These are phyloP conservation scores for Strix occidentalis DNA, from an alignment of 2,797 vertebrate genomes.

Conservation along the genomic window DNA sequence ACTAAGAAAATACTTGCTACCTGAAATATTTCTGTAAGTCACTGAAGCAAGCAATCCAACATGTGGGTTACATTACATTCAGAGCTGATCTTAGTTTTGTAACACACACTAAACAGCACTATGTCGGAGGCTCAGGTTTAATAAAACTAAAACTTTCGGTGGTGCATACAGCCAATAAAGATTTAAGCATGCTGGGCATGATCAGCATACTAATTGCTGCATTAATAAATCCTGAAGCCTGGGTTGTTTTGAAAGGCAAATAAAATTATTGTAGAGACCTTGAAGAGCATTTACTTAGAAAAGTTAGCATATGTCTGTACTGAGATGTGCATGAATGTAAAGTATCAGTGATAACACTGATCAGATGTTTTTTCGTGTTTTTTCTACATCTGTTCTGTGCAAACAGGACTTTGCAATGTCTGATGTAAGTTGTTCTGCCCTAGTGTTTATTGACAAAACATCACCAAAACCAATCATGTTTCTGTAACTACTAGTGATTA, in stretches of 20 bases:
- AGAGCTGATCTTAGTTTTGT: conserved; percentile 59
- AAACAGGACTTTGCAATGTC: not conserved
- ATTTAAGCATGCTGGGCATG: conserved; percentile 23
- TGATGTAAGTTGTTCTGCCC: not conserved
- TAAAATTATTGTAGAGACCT: conserved; percentile 61
- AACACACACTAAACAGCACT: conserved; percentile 53
- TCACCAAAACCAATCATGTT: not conserved
- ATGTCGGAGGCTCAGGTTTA: conserved; percentile 35
- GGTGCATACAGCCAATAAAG: conserved; percentile 55
- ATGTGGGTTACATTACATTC: conserved; percentile 66
- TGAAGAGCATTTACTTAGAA: conserved; percentile 8
- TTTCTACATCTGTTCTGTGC: not conserved
- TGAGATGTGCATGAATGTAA: not conserved
- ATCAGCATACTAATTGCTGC: conserved; percentile 66
- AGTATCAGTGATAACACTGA: not conserved
- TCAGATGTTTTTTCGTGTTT: not conserved
- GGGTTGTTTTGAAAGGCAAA: conserved; percentile 56
- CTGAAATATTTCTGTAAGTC: conserved; percentile 68
- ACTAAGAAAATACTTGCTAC: conserved; percentile 66
- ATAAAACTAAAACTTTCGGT: conserved; percentile 56
- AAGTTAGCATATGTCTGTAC: not conserved
- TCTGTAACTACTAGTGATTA: not conserved
- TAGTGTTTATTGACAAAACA: not conserved
- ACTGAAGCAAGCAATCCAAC: conserved; percentile 47
- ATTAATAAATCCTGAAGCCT: conserved; percentile 41